Percentiles rank a stretch among this genome's conserved stretches.
phyloP scores from a whole-genome alignment of 2,113 vertebrate genomes.

The Pongo abelii region DNA sequence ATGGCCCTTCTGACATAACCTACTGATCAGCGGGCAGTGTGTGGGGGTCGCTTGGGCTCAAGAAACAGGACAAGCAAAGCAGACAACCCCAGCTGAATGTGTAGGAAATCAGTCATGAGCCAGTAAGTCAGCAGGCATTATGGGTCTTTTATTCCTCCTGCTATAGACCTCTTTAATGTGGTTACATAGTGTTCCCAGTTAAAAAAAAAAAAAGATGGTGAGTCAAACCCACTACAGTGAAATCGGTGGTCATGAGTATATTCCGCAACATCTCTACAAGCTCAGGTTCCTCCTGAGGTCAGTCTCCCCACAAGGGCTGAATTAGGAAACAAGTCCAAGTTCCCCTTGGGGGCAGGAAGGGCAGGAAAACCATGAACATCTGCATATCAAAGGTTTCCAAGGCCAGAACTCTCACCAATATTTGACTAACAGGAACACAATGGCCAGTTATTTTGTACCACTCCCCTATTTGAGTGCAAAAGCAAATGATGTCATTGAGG shows the following conservation, averaged over 20 bases:
- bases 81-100: background rate
- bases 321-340: background rate
- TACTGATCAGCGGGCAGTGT: background rate
- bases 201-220: background rate
- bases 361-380: background rate
- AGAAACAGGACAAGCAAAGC: background rate
- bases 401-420: background rate
- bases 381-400: background rate
- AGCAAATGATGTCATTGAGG: background rate
- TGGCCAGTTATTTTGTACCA: background rate
- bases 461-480: background rate
- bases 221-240: background rate
- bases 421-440: background rate
- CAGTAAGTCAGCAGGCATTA: background rate
- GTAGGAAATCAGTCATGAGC: background rate
- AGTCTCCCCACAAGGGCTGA: background rate
- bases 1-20: background rate
- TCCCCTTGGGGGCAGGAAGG: background rate
- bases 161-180: background rate
- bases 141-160: background rate
- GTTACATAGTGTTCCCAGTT: background rate
- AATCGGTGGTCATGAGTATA: background rate
- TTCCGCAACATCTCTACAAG: background rate
- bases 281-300: background rate
- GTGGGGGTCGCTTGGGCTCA: background rate